Percentiles rank a stretch among this genome's conserved stretches.
phyloP scores from a whole-genome alignment of 2,113 vertebrate species.

The Pelmatolapia mariae region DNA sequence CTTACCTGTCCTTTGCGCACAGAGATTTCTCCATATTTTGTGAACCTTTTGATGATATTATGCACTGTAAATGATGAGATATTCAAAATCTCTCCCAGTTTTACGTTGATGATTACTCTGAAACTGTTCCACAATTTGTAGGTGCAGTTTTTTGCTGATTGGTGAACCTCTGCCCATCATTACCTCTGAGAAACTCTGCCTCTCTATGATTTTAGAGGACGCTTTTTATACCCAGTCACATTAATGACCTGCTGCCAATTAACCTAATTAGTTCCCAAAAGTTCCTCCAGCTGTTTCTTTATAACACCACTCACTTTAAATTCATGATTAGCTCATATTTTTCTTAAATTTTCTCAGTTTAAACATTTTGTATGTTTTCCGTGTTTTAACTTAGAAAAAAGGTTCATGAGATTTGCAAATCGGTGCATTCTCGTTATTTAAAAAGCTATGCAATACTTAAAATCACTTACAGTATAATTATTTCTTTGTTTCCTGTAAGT shows the following conservation, averaged over 20 bases:
- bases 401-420: background rate
- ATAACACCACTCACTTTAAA: background rate
- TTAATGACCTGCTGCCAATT: background rate
- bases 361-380: background rate
- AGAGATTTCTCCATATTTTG: background rate
- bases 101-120: background rate
- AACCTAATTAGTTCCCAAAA: background rate
- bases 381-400: background rate
- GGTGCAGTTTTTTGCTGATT: background rate
- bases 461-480: background rate
- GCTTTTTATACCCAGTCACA: background rate
- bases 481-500: background rate
- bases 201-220: background rate
- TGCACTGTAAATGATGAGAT: background rate
- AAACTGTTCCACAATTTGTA: background rate
- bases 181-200: background rate
- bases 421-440: background rate
- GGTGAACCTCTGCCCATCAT: background rate
- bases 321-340: background rate
- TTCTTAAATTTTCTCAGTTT: background rate
- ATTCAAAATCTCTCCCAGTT: background rate
- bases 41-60: fast-evolving
- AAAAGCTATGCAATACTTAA: background rate
- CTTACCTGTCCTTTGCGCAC: background rate
- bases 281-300: background rate